Evolutionary conservation across 1,140 invertebrate species (phyloP), one percentile per base, ranked within the genome.

Genomic region (Drosophila simulans): DNA sequence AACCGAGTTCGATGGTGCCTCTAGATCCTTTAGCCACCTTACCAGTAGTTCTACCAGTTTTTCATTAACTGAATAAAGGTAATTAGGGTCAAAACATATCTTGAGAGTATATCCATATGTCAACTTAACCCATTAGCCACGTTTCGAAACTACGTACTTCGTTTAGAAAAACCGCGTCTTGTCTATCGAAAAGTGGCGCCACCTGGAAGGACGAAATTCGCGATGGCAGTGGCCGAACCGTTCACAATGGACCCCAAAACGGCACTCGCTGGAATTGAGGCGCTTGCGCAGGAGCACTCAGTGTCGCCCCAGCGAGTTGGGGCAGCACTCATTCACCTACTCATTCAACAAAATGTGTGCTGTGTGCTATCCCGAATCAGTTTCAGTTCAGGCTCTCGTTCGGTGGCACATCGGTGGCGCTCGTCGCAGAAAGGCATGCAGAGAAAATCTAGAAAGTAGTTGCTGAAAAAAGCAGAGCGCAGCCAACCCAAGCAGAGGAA

Each of bases 331-430:
- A 83, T 83, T 85, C 81, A 85, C 79, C 81, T 76, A 83, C 77
- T 84, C 80, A 84, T 84, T 84, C 81, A 84, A 84, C 81, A 84
- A 84, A 84, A 84, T 84, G 80, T 80, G 75, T 80, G 60, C 72
- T 73, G 65, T 80, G 75, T 80, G 60, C 72, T 73, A 68, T 52
- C 64, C 37, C 60, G 54, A 70, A 51, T 84, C 80, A 83, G 76
- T 84, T 83, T 80, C 72, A 85, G 81, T 85, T 85, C 75, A 84
- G 76, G 81, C 81, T 80, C 80, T 84, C 76, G 77, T 84, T 84
- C 77, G 80, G 71, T 80, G 78, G 80, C 80, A 84, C 80, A 80
- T 85, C 72, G 81, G 72, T 77, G 77, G 81, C 81, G 81, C 77
- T 81, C 82, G 80, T 84, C 80, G 80, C 80, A 84, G 48, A 70